Base-by-base conservation (phyloP, 2,888 invertebrate genomes). In the Aporophyla lueneburgensis region DNA sequence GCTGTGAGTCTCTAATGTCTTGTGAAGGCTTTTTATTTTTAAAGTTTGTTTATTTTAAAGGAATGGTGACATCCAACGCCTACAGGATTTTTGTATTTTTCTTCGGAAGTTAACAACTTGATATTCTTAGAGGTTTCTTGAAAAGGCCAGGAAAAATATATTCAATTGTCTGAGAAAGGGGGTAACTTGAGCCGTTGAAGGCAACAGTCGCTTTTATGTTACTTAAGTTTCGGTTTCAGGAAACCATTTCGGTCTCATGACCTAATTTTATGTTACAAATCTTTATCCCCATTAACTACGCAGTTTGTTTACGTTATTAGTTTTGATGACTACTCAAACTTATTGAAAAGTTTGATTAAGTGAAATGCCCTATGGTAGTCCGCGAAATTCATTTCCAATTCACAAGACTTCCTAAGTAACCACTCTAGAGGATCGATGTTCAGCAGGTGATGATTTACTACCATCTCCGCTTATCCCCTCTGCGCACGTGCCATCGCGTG, bases 401-500 rank as follows among this genome's bases (percentile, higher is more conserved):
- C 10, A 53, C 21, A 19, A 21, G 21, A 53, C 2, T 21, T 2
- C 10, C 53, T 0, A 3, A 58, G 7, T 27, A 33, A 27, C 56
- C 16, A 27, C 24, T 24, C 12, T 33, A 7, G 3, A 27, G 56
- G 12, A 54, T 54, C 14, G n/a, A 16, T 58, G 16, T 58, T 58
- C 19, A 58, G 58, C 19, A 19, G 27, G 16, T 27, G 27, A 27
- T 27, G 21, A 33, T 33, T 33, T 5, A 27, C 24, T 49, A 49
- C 1, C 19, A 24, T 12, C 6, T 24, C n/a, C 19, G n/a, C 46
- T 62, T 6, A 70, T 21, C 12, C 12, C 19, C 3, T 46, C n/a
- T 12, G 43, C 19, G 14, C 53, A 67, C 63, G 46, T 76, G 69
- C 5, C 27, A 33, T 65, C 33, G 83, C 71, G 83, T 69, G 80